Conservation (phyloP, 1,140 invertebrate genomes). For the Lasioglossum albipes region DNA sequence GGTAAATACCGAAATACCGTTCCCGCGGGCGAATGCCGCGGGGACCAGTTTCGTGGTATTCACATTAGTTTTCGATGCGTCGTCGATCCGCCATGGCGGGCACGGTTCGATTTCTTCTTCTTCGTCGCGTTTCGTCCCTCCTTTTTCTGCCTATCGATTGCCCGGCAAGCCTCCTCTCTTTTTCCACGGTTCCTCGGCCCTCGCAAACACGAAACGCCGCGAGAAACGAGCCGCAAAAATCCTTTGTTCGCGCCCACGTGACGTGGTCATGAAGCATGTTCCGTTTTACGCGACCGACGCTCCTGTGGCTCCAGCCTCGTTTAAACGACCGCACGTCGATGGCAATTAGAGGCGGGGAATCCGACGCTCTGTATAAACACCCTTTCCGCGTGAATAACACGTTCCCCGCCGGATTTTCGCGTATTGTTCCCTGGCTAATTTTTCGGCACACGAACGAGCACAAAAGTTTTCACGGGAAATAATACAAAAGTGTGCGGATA, state of each 20-base stretch:
- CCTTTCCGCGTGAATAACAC: conserved; percentile 4
- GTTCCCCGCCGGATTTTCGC: not conserved
- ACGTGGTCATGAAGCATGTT: conserved; percentile 23
- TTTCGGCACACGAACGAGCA: no score
- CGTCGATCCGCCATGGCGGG: conserved; percentile 64
- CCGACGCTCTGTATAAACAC: not conserved
- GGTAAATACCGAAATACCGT: conserved; percentile 72
- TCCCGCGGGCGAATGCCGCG: conserved; percentile 63
- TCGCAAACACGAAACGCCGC: conserved; percentile 47
- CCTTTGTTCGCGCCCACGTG: conserved; percentile 50
- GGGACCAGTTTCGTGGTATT: conserved; percentile 69
- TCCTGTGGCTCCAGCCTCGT: not conserved
- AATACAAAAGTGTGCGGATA: no score
- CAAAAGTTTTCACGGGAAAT: no score
- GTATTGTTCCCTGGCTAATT: not conserved
- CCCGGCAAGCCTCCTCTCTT: conserved; percentile 17
- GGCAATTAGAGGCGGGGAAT: conserved; percentile 6
- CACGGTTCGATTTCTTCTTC: conserved; percentile 63
- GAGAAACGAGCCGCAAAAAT: conserved; percentile 53
- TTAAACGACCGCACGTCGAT: not conserved
- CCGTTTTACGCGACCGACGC: not conserved
- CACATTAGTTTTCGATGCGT: conserved; percentile 70
- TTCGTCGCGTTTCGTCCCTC: conserved; percentile 39
- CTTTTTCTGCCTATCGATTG: conserved; percentile 26
- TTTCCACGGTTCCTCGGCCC: conserved; percentile 33